These are phyloP conservation scores for Nothocercus nigrocapillus DNA, from an alignment of 2,113 vertebrate genomes.

Conservation along the genomic window DNA sequence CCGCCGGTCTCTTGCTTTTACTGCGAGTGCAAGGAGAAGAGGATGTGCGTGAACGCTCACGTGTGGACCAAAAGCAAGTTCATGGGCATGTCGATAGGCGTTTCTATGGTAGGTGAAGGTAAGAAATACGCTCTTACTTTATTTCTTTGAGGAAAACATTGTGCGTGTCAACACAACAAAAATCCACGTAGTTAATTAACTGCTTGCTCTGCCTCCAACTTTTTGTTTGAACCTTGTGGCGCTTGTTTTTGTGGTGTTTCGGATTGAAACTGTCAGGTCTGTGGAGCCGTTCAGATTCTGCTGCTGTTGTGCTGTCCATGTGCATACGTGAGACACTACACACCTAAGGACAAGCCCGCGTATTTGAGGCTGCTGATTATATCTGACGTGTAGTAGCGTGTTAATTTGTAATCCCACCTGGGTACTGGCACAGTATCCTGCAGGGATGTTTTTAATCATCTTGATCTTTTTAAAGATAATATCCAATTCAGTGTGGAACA, in stretches of 20 bases:
- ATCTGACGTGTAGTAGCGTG: neutral
- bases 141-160: neutral
- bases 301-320: neutral
- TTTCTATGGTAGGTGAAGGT: constrained; percentile 98
- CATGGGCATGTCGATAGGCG: constrained; percentile 97
- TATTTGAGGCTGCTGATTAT: neutral
- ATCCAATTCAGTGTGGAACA: rapidly evolving
- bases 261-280: neutral
- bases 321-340: rapidly evolving
- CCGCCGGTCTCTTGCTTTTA: constrained; percentile 95
- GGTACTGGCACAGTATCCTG: neutral
- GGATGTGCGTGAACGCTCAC: constrained; percentile 89
- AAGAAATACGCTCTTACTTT: constrained; percentile 54
- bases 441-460: neutral
- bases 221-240: neutral
- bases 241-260: neutral
- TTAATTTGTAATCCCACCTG: neutral
- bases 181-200: neutral
- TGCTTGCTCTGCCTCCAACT: neutral
- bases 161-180: neutral
- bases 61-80: constrained; percentile 99
- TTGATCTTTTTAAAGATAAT: neutral
- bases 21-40: constrained; percentile 93
- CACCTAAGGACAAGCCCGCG: neutral
- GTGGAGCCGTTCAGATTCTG: neutral